Percentiles rank a stretch among this genome's conserved stretches.
Evolutionary conservation across 1,140 invertebrate genomes (phyloP).

Genomic region (Camponotus pennsylvanicus): DNA sequence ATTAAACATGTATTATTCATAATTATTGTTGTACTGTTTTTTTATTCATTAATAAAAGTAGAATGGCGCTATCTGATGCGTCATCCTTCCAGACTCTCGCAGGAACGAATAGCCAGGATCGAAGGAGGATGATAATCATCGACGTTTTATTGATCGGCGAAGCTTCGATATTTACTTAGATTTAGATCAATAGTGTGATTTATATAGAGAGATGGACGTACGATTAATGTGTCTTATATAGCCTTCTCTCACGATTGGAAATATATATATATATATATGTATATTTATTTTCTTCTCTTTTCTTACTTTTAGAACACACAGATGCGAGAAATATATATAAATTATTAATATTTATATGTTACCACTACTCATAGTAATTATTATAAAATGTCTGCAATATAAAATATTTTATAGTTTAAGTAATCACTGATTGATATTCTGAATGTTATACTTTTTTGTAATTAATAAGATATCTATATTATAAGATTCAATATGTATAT

Average conservation of each 20-base stretch:
- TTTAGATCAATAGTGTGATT: neutral
- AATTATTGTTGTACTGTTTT: neutral
- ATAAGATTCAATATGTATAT: neutral
- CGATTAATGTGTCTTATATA: neutral
- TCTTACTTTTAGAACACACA: no score
- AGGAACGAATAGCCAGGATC: neutral
- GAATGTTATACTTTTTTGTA: no score
- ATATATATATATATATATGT: neutral
- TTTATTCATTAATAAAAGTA: constrained; percentile 18
- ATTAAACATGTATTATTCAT: neutral
- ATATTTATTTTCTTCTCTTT: neutral
- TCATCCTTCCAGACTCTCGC: neutral
- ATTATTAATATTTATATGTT: no score
- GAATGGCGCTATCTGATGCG: neutral
- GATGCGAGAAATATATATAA: no score
- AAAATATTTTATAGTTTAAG: no score
- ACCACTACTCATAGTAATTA: no score
- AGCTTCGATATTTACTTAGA: neutral
- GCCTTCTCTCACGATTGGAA: neutral
- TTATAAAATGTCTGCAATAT: no score
- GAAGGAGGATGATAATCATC: constrained; percentile 2
- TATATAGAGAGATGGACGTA: neutral
- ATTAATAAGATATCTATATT: neutral
- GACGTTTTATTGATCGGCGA: neutral
- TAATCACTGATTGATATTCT: no score